These are phyloP conservation scores for Rhagium mordax DNA, from an alignment of 2,888 invertebrate species.

Conservation along the genomic window DNA sequence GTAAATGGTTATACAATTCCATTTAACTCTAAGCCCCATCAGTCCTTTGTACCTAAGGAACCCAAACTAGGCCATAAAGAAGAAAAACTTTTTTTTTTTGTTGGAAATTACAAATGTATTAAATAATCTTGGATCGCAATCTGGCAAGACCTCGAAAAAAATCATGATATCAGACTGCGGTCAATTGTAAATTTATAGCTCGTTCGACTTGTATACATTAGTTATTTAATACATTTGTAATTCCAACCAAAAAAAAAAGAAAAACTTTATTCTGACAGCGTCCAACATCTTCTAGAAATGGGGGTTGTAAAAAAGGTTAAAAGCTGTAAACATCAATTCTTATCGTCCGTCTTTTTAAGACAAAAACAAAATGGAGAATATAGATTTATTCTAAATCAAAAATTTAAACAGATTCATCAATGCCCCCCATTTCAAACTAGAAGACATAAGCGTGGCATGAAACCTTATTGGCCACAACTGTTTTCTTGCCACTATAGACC, in stretches of 20 bases:
- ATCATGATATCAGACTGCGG: constrained; percentile 87
- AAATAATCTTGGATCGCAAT: constrained; percentile 84
- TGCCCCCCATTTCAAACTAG: constrained; percentile 7
- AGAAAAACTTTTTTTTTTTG: too few relatives aligned
- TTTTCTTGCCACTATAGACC: too few relatives aligned
- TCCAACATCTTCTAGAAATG: neutral
- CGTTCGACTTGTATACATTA: constrained; percentile 10
- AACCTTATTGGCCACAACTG: too few relatives aligned
- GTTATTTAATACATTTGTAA: neutral
- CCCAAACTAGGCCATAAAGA: too few relatives aligned
- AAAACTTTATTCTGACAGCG: neutral
- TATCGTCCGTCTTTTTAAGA: neutral
- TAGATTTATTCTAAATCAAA: constrained; percentile 17
- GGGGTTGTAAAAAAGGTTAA: constrained; percentile 5
- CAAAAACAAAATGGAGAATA: constrained; percentile 24
- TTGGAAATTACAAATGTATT: too few relatives aligned
- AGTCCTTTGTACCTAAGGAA: too few relatives aligned
- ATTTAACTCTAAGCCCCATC: neutral
- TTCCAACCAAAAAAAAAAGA: neutral
- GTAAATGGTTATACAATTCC: neutral
- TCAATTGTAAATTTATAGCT: constrained; percentile 75
- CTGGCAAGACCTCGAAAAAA: constrained; percentile 88
- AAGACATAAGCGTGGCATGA: constrained; percentile 1
- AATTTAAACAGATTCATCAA: constrained; percentile 3
- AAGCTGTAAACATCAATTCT: neutral